phyloP scores from a whole-genome alignment of 2,113 vertebrate species.

The Telmatochromis bifrenatus region DNA sequence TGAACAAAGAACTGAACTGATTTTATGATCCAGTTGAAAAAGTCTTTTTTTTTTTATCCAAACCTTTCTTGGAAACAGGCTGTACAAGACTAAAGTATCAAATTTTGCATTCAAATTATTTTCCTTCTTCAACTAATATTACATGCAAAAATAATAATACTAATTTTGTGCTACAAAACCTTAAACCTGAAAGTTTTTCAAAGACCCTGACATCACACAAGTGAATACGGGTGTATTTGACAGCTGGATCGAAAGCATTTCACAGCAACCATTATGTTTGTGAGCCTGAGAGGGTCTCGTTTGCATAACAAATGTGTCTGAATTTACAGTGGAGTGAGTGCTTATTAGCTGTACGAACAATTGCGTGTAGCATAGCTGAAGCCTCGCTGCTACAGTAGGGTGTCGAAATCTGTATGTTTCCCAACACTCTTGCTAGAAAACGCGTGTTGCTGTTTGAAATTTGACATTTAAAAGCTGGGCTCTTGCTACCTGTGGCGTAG shows the following conservation, averaged over 20 bases:
- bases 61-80: rapidly evolving
- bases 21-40: background rate
- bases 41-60: background rate
- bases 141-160: background rate
- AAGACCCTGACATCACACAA: background rate
- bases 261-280: background rate
- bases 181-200: background rate
- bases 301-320: background rate
- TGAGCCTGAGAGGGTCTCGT: background rate
- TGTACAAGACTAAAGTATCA: background rate
- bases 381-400: background rate
- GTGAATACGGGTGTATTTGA: background rate
- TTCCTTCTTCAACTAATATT: background rate
- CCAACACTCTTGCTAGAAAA: background rate
- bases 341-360: background rate
- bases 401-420: background rate
- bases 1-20: background rate
- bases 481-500: background rate
- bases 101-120: background rate
- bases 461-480: background rate
- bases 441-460: background rate
- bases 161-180: background rate
- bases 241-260: background rate
- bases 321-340: background rate
- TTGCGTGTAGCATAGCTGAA: background rate